Percentiles rank a stretch among this genome's conserved stretches.
These are phyloP conservation scores for Spisula subtruncata DNA, from an alignment of 2,888 invertebrate genomes.

Conservation along the genomic window DNA sequence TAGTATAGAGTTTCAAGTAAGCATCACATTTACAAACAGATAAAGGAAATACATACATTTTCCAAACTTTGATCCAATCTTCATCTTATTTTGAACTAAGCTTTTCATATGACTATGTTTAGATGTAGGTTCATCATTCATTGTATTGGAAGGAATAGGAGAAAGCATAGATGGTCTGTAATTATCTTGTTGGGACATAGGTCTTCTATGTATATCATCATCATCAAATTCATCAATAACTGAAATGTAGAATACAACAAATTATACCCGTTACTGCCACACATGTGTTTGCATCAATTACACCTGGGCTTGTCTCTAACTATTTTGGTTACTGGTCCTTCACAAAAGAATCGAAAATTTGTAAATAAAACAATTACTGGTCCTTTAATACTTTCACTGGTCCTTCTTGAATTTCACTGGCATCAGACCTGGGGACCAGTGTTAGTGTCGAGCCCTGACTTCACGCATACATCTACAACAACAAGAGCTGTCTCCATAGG, in stretches of 20 bases:
- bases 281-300: neutral
- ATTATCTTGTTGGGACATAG: neutral
- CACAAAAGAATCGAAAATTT: too few relatives aligned
- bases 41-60: conserved; percentile 55
- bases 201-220: neutral
- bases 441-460: too few relatives aligned
- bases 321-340: too few relatives aligned
- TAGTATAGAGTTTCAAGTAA: too few relatives aligned
- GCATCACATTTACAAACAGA: neutral
- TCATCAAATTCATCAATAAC: neutral
- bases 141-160: neutral
- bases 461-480: too few relatives aligned
- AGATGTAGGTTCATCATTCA: neutral
- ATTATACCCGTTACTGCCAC: too few relatives aligned
- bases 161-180: neutral
- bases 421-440: too few relatives aligned
- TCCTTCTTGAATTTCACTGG: too few relatives aligned
- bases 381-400: too few relatives aligned
- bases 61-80: conserved; percentile 61
- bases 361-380: too few relatives aligned
- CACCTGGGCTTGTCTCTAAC: too few relatives aligned
- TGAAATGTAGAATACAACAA: neutral
- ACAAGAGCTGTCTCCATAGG: too few relatives aligned
- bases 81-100: conserved; percentile 52
- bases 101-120: conserved; percentile 42